Evolutionary conservation across 2,888 invertebrate genomes (phyloP).

Genomic region (Perithous albicinctus): DNA sequence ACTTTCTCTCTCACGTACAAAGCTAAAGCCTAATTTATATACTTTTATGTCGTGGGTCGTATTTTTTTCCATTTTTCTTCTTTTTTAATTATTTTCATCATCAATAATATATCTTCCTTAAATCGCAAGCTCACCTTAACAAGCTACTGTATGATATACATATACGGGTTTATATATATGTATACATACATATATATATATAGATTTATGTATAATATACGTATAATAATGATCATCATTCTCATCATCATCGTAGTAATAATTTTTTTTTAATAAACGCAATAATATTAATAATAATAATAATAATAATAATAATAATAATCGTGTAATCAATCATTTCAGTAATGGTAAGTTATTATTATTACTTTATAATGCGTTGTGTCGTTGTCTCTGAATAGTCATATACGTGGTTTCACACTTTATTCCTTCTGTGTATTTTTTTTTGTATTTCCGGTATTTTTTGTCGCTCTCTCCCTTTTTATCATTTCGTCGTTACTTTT

Average conservation of each 20-base stretch:
- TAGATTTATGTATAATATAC: conserved; percentile 67
- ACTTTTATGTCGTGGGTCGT: conserved; percentile 67
- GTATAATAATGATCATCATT: conserved; percentile 68
- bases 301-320: conserved; percentile 47
- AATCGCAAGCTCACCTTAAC: conserved; percentile 67
- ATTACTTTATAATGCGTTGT: conserved; percentile 84
- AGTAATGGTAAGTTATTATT: conserved; percentile 74
- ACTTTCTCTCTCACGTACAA: conserved; percentile 75
- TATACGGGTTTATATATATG: conserved; percentile 47
- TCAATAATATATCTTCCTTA: conserved; percentile 70
- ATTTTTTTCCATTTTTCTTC: conserved; percentile 59
- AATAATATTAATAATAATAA: conserved; percentile 63
- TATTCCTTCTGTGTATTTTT: conserved; percentile 14
- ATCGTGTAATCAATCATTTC: conserved; percentile 66
- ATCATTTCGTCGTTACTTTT: conserved; percentile 27
- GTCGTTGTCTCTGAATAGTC: conserved; percentile 85
- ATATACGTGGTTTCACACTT: conserved; percentile 73
- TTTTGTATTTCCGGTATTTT: conserved; percentile 40
- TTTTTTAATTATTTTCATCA: conserved; percentile 38
- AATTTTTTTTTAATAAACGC: conserved; percentile 57
- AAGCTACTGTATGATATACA: conserved; percentile 64
- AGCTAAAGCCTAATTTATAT: conserved; percentile 79
- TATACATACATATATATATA: conserved; percentile 66
- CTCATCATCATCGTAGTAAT: conserved; percentile 69
- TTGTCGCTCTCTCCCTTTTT: not conserved